Evolutionary conservation across 2,113 vertebrate species (phyloP).

Genomic region (Scopus umbretta): DNA sequence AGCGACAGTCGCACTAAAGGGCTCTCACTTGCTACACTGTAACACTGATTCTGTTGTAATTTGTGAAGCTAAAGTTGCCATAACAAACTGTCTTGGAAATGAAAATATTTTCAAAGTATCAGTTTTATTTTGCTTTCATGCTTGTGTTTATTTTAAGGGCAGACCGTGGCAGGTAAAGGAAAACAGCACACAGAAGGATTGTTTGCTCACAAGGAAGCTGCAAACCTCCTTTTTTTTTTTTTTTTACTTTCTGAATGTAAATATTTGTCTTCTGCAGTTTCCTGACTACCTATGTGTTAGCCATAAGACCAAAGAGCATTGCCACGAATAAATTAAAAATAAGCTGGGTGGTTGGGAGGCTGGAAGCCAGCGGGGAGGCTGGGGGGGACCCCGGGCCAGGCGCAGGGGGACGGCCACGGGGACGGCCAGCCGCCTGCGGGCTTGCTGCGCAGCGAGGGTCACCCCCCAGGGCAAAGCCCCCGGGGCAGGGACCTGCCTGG

Average conservation of each 20-base stretch:
- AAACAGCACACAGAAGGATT: too few relatives aligned
- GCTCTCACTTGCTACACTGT: fast-evolving
- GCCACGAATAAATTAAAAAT: fast-evolving
- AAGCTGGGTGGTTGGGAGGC: background rate
- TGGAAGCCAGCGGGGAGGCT: fast-evolving
- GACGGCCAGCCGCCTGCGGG: too few relatives aligned
- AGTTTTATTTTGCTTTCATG: background rate
- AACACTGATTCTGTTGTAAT: fast-evolving
- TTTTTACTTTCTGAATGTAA: background rate
- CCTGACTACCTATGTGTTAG: background rate
- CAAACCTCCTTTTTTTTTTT: background rate
- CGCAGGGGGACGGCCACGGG: too few relatives aligned
- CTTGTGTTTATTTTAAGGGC: background rate
- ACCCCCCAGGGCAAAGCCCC: fast-evolving
- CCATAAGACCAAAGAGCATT: background rate
- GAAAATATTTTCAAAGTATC: background rate
- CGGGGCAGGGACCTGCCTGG: background rate
- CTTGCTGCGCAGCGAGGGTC: fast-evolving
- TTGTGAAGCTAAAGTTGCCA: background rate
- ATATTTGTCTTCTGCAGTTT: background rate
- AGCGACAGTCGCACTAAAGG: fast-evolving
- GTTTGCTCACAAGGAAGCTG: background rate
- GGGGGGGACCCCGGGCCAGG: background rate
- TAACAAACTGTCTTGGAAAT: background rate
- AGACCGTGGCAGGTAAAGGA: too few relatives aligned